A percentile compares a stretch with the other conserved stretches of the same genome.
phyloP scores from a whole-genome alignment of 2,113 vertebrate genomes.

The Limnothrissa miodon region DNA sequence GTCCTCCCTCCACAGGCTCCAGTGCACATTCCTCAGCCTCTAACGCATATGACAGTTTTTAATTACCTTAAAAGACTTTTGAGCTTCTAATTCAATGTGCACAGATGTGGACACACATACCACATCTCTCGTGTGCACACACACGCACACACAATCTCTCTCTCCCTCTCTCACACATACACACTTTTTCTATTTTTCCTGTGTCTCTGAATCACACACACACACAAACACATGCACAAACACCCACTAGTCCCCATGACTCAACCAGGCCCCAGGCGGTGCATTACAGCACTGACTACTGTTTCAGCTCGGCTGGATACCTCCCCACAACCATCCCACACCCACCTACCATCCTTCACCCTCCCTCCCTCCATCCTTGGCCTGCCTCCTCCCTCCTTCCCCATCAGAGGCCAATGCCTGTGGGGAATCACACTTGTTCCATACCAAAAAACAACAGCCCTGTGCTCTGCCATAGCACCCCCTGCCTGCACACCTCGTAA shows the following conservation, averaged over 20 bases:
- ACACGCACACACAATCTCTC: too few relatives aligned
- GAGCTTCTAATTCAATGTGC: slow-evolving; percentile 4
- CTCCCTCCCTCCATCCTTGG: neutral
- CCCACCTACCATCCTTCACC: neutral
- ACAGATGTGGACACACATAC: slow-evolving; percentile 4
- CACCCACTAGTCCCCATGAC: neutral
- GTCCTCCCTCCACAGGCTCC: neutral
- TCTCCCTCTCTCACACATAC: neutral
- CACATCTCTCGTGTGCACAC: neutral
- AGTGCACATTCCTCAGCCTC: neutral
- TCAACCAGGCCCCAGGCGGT: neutral
- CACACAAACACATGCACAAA: neutral
- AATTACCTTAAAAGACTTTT: neutral
- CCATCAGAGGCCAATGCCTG: slow-evolving; percentile 7
- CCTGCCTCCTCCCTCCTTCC: neutral
- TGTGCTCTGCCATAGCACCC: neutral
- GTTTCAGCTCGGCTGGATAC: slow-evolving; percentile 7
- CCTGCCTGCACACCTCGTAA: neutral
- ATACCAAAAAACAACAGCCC: slow-evolving; percentile 13
- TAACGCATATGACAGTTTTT: slow-evolving; percentile 1
- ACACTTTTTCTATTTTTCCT: neutral
- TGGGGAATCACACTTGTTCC: slow-evolving; percentile 14
- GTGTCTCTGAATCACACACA: neutral
- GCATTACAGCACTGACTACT: slow-evolving; percentile 10
- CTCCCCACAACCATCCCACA: neutral